phyloP scores from a whole-genome alignment of 2,888 invertebrate genomes.

The Malthinus seriepunctatus region DNA sequence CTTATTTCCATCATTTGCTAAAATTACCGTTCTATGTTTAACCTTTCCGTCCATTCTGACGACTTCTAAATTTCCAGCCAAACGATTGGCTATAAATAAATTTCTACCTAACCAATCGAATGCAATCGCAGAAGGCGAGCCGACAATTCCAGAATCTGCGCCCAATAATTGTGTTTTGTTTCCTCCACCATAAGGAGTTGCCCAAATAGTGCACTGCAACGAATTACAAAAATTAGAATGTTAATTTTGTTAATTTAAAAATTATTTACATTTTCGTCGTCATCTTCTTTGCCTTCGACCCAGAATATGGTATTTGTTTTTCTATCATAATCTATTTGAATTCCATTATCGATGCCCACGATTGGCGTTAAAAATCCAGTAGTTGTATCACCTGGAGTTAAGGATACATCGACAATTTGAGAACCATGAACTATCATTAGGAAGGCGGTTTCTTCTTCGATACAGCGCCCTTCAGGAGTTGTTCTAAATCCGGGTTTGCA shows the following conservation, averaged over 20 bases:
- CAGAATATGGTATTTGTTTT: conserved; percentile 84
- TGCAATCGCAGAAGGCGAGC: conserved; percentile 88
- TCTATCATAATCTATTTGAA: conserved; percentile 90
- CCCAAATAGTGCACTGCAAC: conserved; percentile 78
- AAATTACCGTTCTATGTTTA: conserved; percentile 80
- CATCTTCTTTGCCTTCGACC: conserved; percentile 79
- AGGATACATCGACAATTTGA: conserved; percentile 84
- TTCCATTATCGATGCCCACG: conserved; percentile 85
- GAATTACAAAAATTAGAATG: not conserved
- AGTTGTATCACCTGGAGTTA: conserved; percentile 75
- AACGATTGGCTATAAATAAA: conserved; percentile 87
- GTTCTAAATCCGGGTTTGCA: conserved; percentile 86
- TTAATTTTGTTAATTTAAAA: not conserved
- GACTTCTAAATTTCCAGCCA: conserved; percentile 89
- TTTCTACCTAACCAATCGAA: conserved; percentile 98
- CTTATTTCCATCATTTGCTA: conserved; percentile 86
- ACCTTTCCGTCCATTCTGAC: conserved; percentile 83
- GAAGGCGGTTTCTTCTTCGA: conserved; percentile 86
- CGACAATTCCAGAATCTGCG: conserved; percentile 83
- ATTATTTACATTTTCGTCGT: conserved; percentile 64
- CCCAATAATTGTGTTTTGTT: conserved; percentile 82
- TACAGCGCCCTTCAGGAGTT: conserved; percentile 69
- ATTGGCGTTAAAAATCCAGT: conserved; percentile 83
- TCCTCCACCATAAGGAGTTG: conserved; percentile 83
- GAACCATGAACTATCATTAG: conserved; percentile 88